phyloP scores from a whole-genome alignment of 2,113 vertebrate species.

The Siniperca knerii region DNA sequence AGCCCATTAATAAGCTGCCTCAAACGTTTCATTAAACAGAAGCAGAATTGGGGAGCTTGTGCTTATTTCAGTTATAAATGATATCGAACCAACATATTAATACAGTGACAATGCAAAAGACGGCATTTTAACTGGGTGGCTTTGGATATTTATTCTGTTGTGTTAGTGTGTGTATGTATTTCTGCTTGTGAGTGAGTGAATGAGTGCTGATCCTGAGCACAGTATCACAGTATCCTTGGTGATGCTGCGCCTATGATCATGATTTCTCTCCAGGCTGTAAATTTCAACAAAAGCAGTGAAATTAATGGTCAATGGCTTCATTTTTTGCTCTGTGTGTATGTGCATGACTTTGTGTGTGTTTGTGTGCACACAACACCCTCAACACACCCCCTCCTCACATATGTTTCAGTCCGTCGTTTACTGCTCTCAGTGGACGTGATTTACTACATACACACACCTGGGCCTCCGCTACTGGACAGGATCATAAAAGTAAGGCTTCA shows the following conservation, averaged over 20 bases:
- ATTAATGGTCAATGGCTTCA: conserved; percentile 63
- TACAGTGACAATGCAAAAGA: not conserved
- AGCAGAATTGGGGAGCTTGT: not conserved
- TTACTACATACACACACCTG: conserved; percentile 44
- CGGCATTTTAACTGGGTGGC: not conserved
- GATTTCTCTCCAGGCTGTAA: conserved; percentile 61
- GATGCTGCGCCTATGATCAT: conserved; percentile 46
- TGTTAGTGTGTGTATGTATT: not conserved
- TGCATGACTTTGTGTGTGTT: not conserved
- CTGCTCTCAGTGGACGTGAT: conserved; percentile 56
- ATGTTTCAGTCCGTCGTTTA: conserved; percentile 36
- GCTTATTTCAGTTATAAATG: not conserved
- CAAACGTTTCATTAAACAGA: not conserved
- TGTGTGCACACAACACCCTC: conserved; percentile 17
- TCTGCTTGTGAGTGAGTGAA: conserved; percentile 5
- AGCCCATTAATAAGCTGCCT: not conserved
- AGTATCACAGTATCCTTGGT: conserved; percentile 52
- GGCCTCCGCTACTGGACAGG: conserved; percentile 42
- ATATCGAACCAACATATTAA: not conserved
- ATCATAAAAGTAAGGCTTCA: conserved; percentile 70
- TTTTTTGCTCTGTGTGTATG: conserved; percentile 9
- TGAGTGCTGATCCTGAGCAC: conserved; percentile 16
- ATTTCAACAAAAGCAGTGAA: conserved; percentile 68
- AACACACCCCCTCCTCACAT: conserved; percentile 26
- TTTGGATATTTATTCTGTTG: conserved; percentile 3